Conservation (phyloP, 2,113 vertebrate species). For the Picathartes gymnocephalus region DNA sequence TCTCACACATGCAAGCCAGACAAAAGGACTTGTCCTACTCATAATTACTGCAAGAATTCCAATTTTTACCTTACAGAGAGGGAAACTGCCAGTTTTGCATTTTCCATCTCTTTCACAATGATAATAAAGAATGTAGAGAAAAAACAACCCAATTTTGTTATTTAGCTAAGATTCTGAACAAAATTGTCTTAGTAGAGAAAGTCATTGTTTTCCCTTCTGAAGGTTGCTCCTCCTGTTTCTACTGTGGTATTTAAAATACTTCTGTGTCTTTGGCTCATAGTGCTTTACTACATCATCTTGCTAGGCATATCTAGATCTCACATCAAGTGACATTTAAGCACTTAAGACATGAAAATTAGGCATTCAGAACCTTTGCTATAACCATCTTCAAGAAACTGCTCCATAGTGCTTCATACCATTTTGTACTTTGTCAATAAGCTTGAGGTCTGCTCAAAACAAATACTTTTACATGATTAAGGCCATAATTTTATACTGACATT, state of each 20-base stretch:
- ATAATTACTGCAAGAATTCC: not conserved
- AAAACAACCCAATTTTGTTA: not conserved
- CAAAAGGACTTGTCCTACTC: not conserved
- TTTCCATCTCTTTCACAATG: not conserved
- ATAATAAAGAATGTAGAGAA: not conserved
- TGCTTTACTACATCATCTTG: not conserved
- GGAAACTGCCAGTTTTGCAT: not conserved
- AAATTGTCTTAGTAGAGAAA: not conserved
- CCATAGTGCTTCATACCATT: not conserved
- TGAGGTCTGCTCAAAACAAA: conserved; percentile 33
- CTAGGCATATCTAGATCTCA: not conserved
- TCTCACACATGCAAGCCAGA: not conserved
- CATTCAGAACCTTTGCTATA: not conserved
- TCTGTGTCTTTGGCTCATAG: conserved; percentile 17
- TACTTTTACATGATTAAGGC: conserved; percentile 34
- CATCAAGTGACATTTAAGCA: conserved; percentile 18
- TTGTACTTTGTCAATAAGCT: not conserved
- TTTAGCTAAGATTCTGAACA: not conserved
- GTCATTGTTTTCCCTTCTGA: not conserved
- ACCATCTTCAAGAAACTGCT: not conserved
- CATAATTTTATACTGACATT: conserved; percentile 8
- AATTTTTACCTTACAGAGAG: not conserved
- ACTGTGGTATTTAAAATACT: not conserved
- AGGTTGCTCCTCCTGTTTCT: not conserved
- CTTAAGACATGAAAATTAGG: conserved; percentile 3